Evolutionary conservation across 2,797 vertebrate species (phyloP).

Genomic region (Esox masquinongy): DNA sequence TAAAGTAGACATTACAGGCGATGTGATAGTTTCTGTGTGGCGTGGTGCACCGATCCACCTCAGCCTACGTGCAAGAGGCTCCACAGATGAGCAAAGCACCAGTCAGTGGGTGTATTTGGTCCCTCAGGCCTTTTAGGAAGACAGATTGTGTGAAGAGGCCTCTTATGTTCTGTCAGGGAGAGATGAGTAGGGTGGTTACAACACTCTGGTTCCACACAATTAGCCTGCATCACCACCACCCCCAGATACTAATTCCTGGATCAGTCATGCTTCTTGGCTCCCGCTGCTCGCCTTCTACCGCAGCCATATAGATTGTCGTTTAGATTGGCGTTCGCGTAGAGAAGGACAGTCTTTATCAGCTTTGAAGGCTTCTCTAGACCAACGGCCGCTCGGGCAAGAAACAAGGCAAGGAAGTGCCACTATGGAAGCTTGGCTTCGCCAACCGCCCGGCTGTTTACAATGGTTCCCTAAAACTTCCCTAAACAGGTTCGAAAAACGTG

Average conservation of each 20-base stretch:
- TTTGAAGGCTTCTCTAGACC: not conserved
- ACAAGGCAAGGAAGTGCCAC: not conserved
- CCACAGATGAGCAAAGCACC: not conserved
- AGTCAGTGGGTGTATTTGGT: not conserved
- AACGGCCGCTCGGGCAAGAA: not conserved
- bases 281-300: not conserved
- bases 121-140: not conserved
- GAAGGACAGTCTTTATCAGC: not conserved
- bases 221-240: not conserved
- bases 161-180: not conserved
- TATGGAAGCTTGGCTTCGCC: not conserved
- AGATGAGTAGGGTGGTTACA: slow-evolving; percentile 1
- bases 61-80: not conserved
- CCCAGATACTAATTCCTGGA: not conserved
- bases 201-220: not conserved
- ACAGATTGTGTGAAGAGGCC: slow-evolving; percentile 6
- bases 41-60: not conserved
- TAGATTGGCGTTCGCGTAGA: not conserved
- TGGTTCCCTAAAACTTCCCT: not conserved
- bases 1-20: not conserved
- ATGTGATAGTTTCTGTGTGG: not conserved
- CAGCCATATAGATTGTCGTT: not conserved
- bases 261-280: not conserved
- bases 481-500: slow-evolving; percentile 7
- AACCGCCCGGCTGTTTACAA: not conserved